Conservation (phyloP, 2,888 invertebrate species). For the Lycophotia porphyrea region DNA sequence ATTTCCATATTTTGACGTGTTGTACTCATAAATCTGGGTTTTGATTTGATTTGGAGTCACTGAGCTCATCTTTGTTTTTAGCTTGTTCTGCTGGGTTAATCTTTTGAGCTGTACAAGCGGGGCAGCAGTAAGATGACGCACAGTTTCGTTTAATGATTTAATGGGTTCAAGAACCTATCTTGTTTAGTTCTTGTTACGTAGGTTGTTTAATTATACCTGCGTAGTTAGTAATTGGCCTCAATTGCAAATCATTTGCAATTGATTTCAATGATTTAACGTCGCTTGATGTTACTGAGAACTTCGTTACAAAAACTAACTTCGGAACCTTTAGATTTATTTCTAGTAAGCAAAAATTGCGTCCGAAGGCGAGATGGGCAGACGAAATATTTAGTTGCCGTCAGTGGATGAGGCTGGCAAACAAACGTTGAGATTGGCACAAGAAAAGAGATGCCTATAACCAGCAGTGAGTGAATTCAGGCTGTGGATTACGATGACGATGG, state of each 20-base stretch:
- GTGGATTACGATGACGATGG: too few relatives aligned
- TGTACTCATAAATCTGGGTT: constrained; percentile 63
- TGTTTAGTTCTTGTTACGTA: constrained; percentile 36
- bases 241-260: constrained; percentile 52
- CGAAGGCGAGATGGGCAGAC: too few relatives aligned
- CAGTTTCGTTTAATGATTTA: constrained; percentile 17
- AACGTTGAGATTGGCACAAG: too few relatives aligned
- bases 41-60: constrained; percentile 50
- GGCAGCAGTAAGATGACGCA: constrained; percentile 33
- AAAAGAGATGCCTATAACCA: too few relatives aligned
- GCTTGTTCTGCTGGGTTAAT: constrained; percentile 23
- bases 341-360: neutral
- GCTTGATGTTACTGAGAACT: neutral
- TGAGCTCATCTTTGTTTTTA: constrained; percentile 20
- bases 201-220: constrained; percentile 49
- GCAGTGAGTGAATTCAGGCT: neutral
- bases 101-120: neutral
- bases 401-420: too few relatives aligned
- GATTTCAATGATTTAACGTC: constrained; percentile 31
- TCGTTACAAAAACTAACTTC: neutral
- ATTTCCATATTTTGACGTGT: constrained; percentile 64
- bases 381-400: too few relatives aligned
- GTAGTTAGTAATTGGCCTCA: constrained; percentile 43
- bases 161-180: constrained; percentile 55
- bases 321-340: neutral